Conservation (phyloP, 30 jellyfish, hydroid and myxozoan genomes). For the Morbakka virulenta region DNA sequence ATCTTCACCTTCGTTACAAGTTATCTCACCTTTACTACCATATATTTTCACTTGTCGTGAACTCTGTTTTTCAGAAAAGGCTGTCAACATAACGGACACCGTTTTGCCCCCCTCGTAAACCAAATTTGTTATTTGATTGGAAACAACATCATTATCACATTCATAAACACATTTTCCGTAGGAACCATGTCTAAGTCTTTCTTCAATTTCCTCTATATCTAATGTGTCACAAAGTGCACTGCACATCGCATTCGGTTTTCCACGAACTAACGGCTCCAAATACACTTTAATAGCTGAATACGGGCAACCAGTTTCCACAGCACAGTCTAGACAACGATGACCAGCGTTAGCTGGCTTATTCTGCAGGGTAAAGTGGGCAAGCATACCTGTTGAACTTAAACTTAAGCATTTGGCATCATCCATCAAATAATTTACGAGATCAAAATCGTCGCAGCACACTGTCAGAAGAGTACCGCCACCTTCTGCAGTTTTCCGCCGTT, state of each 20-base stretch:
- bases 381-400: conserved; percentile 73
- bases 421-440: conserved; percentile 68
- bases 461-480: conserved; percentile 66
- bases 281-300: conserved; percentile 80
- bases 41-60: conserved; percentile 52
- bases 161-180: conserved; percentile 92
- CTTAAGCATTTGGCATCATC: conserved; percentile 52
- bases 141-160: conserved; percentile 89
- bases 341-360: conserved; percentile 74
- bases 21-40: conserved; percentile 81
- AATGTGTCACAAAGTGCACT: conserved; percentile 47
- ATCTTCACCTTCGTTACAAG: conserved; percentile 53
- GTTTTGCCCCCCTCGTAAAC: conserved; percentile 75
- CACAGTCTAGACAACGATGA: conserved; percentile 66
- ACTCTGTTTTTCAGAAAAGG: conserved; percentile 81
- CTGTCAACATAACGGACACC: conserved; percentile 72
- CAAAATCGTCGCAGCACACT: conserved; percentile 87
- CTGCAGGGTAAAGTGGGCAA: conserved; percentile 53
- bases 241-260: conserved; percentile 60
- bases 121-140: conserved; percentile 83
- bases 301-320: conserved; percentile 71
- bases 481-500: conserved; percentile 63
- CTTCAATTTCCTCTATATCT: conserved; percentile 56
- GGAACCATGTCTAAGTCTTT: conserved; percentile 67
- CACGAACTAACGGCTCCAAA: conserved; percentile 46